Base-by-base conservation (phyloP, 2,113 vertebrate genomes). In the Anarhynchus alexandrinus region DNA sequence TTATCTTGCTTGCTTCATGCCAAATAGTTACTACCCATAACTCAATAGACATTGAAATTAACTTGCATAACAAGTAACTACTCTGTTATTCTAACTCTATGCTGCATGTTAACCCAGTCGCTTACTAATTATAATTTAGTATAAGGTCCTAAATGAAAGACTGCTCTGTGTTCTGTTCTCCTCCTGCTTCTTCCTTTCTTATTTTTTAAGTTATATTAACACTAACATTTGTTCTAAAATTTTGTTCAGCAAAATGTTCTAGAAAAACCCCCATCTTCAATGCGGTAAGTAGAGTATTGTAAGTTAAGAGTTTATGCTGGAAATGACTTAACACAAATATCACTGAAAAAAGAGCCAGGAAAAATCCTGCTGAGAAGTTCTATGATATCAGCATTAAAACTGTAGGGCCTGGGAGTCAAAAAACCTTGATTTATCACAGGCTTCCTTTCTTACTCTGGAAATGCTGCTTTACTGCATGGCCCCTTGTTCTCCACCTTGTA, bases 291-390 rank as follows among this genome's bases (percentile, higher is more conserved):
- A 29, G 8, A n/a, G 9, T 67, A 43, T 81, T 62, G 2, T 23
- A 84, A 62, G 12, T 51, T 94, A 90, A 92, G 59, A 77, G 14
- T 67, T 93, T 86, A 34, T 57, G 5, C 43, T 96, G 79, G 51
- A 93, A 88, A 47, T 22, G 34, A 54, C 65, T 79, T 72, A 78
- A 88, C 42, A 88, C 47, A 72, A 93, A 55, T 88, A 61, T n/a
- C n/a, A 83, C 47, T 86, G 69, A 59, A 78, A 78, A 88, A 81
- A 88, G 67, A 90, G 66, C 52, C 67, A 76, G 82, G 55, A 90
- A 92, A 82, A 92, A 40, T 81, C 77, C 65, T 74, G 42, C 85
- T 83, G 85, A 78, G 84, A 91, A 90, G 55, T 55, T 66, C 30
- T 66, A 5, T 27, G 6, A 45, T 74, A 77, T 8, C 72, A 66